These are phyloP conservation scores for Drosophila mayri DNA, from an alignment of 1,140 invertebrate species.

Conservation along the genomic window DNA sequence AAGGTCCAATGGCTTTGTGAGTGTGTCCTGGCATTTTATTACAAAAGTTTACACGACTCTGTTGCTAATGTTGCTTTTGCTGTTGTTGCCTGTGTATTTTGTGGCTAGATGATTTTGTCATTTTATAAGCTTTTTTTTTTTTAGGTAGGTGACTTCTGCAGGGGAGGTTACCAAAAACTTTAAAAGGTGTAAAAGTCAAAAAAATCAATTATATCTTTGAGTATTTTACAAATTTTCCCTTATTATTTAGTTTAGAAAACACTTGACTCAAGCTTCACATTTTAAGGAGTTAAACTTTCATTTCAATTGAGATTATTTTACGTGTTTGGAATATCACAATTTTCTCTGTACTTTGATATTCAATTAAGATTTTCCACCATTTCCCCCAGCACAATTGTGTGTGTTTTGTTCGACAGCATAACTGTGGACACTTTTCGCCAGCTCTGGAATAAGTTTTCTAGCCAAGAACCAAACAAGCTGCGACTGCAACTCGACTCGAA, in stretches of 20 bases:
- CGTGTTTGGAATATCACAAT: background rate
- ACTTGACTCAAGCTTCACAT: background rate
- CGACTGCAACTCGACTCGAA: constrained; percentile 33
- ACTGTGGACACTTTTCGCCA: constrained; percentile 21
- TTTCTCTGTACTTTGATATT: constrained; percentile 8
- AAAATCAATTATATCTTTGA: constrained; percentile 4
- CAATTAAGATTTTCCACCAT: constrained; percentile 16
- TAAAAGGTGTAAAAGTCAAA: constrained; percentile 13
- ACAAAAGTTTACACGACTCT: constrained; percentile 78
- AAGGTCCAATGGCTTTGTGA: constrained; percentile 42
- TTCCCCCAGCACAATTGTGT: constrained; percentile 6
- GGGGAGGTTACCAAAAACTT: constrained; percentile 3
- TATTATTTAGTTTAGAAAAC: background rate
- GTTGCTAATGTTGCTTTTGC: constrained; percentile 51
- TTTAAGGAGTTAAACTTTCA: background rate
- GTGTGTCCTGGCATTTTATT: constrained; percentile 76
- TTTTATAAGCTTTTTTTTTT: constrained; percentile 73
- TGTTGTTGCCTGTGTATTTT: constrained; percentile 30
- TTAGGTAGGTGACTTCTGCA: constrained; percentile 1
- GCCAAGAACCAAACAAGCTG: constrained; percentile 40
- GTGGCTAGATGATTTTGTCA: constrained; percentile 65
- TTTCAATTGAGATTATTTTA: background rate
- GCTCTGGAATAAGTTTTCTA: constrained; percentile 23
- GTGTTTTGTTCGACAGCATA: constrained; percentile 1
- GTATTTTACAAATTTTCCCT: constrained; percentile 3